Base-by-base conservation (phyloP, 1,140 invertebrate species). In the Drosophila tropicalis region DNA sequence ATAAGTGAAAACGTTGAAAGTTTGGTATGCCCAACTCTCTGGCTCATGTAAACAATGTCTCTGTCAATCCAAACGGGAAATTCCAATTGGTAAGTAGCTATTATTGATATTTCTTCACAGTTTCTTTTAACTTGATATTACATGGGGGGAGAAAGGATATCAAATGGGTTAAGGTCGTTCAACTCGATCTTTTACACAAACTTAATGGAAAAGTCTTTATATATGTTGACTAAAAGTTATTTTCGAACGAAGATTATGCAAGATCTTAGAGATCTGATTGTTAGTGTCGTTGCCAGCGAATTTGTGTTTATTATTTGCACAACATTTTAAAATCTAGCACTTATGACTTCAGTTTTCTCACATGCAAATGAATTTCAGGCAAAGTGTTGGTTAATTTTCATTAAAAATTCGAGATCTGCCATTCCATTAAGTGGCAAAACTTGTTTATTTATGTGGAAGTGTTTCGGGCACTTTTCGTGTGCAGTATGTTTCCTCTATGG, bases 1-100 rank as follows among this genome's bases (percentile, higher is more conserved):
- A 79, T 77, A 87, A 83, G 83, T 67, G 29, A 5, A 29, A 5
- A 29, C 29, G 29, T 29, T 29, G 29, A 29, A 29, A 29, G 29
- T 6, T 29, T 29, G 29, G 29, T 65, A 58, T 62, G 41, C 58
- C 72, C 80, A 54, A 65, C 51, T 56, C 47, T 63, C 36, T 12
- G 15, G 12, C 54, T 44, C 72, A 68, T 47, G 65, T 47, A 67
- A 77, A 62, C 63, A 70, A 66, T 61, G 5, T 56, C 32, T 7
- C 58, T 41, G 54, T 34, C 72, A 64, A 57, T 68, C 5, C 3
- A 25, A n/a, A 6, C 4, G 15, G 22, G 22, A 6, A 55, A 25
- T 19, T 17, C 15, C 17, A 58, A 58, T 39, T 17, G 56, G 56
- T 58, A 19, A 58, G 56, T 58, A 12, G 9, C 36, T 39, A 5